Evolutionary conservation across 2,888 invertebrate genomes (phyloP).

Genomic region (Caenorhabditis sinica): DNA sequence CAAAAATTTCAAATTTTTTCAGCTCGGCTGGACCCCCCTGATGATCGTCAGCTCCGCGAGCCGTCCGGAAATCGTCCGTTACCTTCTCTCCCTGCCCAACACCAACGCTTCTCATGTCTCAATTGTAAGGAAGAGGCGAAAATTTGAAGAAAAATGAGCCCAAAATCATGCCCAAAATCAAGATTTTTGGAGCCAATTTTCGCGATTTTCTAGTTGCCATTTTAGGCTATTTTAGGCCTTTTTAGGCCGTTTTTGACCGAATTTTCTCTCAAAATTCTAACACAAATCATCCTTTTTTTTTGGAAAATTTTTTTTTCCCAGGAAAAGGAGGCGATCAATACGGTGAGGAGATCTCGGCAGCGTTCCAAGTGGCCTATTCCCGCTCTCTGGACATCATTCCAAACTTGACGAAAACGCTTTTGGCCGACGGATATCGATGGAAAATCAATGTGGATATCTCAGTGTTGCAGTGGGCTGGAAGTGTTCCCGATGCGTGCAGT

Average conservation of each 20-base stretch:
- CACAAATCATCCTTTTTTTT: not conserved
- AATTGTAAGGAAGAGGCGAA: too few species aligned
- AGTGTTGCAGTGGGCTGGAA: slow-evolving; percentile 95
- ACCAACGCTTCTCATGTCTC: slow-evolving; percentile 84
- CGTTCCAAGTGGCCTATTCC: slow-evolving; percentile 89
- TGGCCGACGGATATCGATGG: slow-evolving; percentile 77
- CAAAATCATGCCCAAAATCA: too few species aligned
- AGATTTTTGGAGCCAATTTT: too few species aligned
- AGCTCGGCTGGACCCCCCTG: slow-evolving; percentile 84
- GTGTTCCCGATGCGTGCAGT: slow-evolving; percentile 95
- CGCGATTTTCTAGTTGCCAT: too few species aligned
- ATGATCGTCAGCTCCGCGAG: slow-evolving; percentile 85
- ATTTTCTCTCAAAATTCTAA: too few species aligned
- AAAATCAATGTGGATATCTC: slow-evolving; percentile 78
- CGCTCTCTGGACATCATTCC: slow-evolving; percentile 87
- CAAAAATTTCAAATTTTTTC: not conserved
- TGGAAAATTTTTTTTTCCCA: too few species aligned
- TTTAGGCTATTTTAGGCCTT: too few species aligned
- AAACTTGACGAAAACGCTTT: slow-evolving; percentile 71
- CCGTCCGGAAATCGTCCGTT: slow-evolving; percentile 92
- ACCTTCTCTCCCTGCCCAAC: slow-evolving; percentile 89
- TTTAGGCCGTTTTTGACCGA: too few species aligned
- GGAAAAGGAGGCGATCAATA: slow-evolving; percentile 93
- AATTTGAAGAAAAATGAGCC: too few species aligned
- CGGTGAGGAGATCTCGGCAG: slow-evolving; percentile 90